phyloP scores from a whole-genome alignment of 2,113 vertebrate species.

The Mustela lutreola region DNA sequence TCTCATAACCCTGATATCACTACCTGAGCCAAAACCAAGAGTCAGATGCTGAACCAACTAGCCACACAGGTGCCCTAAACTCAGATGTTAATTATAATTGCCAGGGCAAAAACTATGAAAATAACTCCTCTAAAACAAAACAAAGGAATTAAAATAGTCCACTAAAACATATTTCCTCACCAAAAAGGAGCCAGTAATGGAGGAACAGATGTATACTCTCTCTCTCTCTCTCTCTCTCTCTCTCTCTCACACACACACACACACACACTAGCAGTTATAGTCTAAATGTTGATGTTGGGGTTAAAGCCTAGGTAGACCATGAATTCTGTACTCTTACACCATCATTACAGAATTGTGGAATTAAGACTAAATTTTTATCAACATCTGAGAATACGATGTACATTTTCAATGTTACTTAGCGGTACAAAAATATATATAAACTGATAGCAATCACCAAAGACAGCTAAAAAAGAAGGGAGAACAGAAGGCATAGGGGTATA shows the following conservation, averaged over 20 bases:
- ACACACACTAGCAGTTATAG: no score
- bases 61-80: not conserved
- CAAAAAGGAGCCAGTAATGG: not conserved
- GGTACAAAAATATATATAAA: not conserved
- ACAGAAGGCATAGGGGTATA: not conserved
- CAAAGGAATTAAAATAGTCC: not conserved
- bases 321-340: not conserved
- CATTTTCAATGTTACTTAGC: not conserved
- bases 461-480: not conserved
- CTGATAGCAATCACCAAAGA: not conserved
- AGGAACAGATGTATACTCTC: not conserved
- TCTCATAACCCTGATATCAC: no score
- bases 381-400: not conserved
- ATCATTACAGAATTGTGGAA: not conserved
- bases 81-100: not conserved
- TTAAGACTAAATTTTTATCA: not conserved
- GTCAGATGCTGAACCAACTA: not conserved
- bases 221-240: no score
- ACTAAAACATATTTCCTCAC: not conserved
- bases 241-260: no score
- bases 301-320: not conserved
- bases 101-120: not conserved
- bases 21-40: no score
- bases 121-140: not conserved
- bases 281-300: not conserved